A percentile compares a stretch with the other conserved stretches of the same genome.
These are phyloP conservation scores for Physella acuta DNA, from an alignment of 1,140 invertebrate genomes.

Conservation along the genomic window DNA sequence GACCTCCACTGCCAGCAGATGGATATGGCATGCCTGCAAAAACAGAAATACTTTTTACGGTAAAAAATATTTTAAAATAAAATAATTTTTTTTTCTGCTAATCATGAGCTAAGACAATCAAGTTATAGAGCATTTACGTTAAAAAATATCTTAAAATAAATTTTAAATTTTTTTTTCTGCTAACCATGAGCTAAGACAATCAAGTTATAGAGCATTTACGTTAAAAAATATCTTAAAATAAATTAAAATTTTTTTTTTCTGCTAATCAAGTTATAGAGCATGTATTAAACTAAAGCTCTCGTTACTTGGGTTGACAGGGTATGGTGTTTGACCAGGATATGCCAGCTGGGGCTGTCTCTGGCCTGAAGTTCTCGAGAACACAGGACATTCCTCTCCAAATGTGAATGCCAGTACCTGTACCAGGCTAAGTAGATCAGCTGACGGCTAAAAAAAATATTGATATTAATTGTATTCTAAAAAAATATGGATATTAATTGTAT, in stretches of 20 bases:
- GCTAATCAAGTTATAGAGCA: no score
- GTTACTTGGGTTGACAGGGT: constrained; percentile 29
- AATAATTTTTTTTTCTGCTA: background rate
- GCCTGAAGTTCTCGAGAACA: constrained; percentile 64
- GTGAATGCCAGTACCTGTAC: constrained; percentile 89
- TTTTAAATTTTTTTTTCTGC: no score
- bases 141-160: no score
- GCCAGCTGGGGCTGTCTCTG: constrained; percentile 20
- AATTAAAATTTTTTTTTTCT: no score
- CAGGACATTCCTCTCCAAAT: constrained; percentile 94
- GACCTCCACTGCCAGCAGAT: background rate
- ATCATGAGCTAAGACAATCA: background rate
- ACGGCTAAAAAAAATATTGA: constrained; percentile 64
- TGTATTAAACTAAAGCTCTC: no score
- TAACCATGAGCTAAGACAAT: no score
- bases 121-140: no score
- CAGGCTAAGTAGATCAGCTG: constrained; percentile 80
- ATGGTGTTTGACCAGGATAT: constrained; percentile 50
- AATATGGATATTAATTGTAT: constrained; percentile 76
- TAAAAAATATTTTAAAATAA: constrained; percentile 1
- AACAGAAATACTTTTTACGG: constrained; percentile 32
- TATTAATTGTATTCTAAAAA: no score
- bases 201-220: no score
- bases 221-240: no score
- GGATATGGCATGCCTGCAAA: constrained; percentile 20